Percentiles rank a stretch among this genome's conserved stretches.
Evolutionary conservation across 2,113 vertebrate genomes (phyloP).

Genomic region (Pogona vitticeps): DNA sequence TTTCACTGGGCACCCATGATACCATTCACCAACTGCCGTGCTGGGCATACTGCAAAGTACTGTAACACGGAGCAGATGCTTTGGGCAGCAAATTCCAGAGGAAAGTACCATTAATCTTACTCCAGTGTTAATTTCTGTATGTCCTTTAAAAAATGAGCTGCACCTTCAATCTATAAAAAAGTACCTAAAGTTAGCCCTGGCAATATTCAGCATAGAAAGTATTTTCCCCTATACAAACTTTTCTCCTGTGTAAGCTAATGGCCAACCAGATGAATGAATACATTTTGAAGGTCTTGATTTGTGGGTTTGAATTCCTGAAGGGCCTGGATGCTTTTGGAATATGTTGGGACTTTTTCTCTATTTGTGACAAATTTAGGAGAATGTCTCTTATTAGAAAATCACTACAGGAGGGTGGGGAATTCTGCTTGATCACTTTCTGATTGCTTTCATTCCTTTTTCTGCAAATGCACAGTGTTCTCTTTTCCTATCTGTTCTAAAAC

Average conservation of each 20-base stretch:
- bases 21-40: neutral
- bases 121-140: neutral
- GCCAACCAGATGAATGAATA: too few relatives aligned
- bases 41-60: neutral
- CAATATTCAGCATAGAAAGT: neutral
- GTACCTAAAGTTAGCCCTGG: neutral
- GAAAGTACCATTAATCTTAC: neutral
- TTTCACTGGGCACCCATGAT: neutral
- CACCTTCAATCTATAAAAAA: neutral
- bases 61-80: neutral
- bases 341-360: neutral
- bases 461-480: constrained; percentile 33
- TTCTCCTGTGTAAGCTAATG: neutral
- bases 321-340: neutral
- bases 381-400: constrained; percentile 32
- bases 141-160: neutral
- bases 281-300: neutral
- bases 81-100: neutral
- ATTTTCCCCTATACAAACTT: too few relatives aligned
- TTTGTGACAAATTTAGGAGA: constrained; percentile 38
- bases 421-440: neutral
- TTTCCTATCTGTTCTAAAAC: constrained; percentile 28
- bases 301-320: constrained; percentile 4
- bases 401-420: constrained; percentile 19
- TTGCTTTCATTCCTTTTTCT: constrained; percentile 49